Percentiles rank a stretch among this genome's conserved stretches.
Conservation (phyloP, 2,888 invertebrate species). For the Amaurobius ferox region DNA sequence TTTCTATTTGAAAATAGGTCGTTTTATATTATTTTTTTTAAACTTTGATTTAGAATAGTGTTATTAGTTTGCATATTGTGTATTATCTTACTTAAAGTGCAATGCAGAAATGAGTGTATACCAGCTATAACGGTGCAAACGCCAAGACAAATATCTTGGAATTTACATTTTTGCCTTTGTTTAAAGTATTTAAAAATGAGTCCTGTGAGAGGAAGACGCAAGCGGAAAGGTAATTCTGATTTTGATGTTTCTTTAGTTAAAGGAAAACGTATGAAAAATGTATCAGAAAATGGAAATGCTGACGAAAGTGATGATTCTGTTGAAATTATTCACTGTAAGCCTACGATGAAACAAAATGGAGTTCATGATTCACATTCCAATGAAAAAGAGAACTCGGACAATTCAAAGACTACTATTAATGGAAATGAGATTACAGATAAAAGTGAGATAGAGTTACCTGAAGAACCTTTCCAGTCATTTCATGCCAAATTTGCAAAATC, state of each 20-base stretch:
- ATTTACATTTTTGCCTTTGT: background rate
- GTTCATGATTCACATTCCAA: background rate
- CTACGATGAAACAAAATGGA: background rate
- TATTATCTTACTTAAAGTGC: background rate
- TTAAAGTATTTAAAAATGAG: background rate
- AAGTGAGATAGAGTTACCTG: background rate
- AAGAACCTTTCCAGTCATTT: constrained; percentile 12
- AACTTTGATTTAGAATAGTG: too few relatives aligned
- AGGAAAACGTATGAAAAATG: background rate
- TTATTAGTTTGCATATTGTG: background rate
- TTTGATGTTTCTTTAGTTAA: background rate
- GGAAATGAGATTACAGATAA: background rate
- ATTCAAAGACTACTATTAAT: background rate
- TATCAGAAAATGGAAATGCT: background rate
- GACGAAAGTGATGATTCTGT: background rate
- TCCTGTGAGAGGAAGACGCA: constrained; percentile 5
- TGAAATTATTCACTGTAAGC: background rate
- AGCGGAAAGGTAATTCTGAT: background rate
- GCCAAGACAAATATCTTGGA: background rate
- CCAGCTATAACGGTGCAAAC: background rate
- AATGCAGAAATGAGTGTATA: background rate
- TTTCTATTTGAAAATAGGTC: too few relatives aligned
- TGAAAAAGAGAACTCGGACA: background rate
- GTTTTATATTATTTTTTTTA: too few relatives aligned
- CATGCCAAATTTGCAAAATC: constrained; percentile 24